Base-by-base conservation (phyloP, 2,113 vertebrate genomes). In the Hypanus sabinus region DNA sequence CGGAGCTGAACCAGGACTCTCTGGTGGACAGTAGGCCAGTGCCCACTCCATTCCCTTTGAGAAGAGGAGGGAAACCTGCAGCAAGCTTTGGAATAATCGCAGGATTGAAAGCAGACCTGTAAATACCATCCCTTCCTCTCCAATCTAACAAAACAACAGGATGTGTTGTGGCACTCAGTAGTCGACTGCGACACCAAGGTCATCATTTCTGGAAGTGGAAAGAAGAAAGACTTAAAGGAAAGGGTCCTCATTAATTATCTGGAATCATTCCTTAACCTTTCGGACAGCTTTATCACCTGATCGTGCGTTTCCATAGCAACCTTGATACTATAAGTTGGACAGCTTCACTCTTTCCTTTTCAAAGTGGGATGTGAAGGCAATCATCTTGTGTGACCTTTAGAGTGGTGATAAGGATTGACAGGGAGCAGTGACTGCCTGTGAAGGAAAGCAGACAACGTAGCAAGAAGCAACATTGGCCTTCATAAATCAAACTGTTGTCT, bases 131-230 rank as follows among this genome's bases (percentile, higher is more conserved):
- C 24, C 81, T 27, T 27, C 22, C 46, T 3, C 36, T 46, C 38
- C 22, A 38, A 46, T 2, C 96, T 96, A 96, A 96, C 97, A 96
- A 96, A 96, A 94, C 95, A 96, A 95, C 95, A 96, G 96, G 96
- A 97, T 97, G 96, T 80, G 18, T 96, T 96, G 96, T 97, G 97
- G 97, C 96, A 96, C 96, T 96, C 96, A 96, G 95, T 96, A 96
- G 96, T 97, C 96, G 97, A 96, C 96, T 97, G 97, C 96, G 96
- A 95, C 94, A 94, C 93, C 88, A 94, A 94, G 80, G 95, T 95
- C 95, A 95, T 94, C 95, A 96, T 92, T 94, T 94, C 57, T 83
- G 93, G 2, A 94, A 57, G 5, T 94, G 62, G 94, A 96, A 96
- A 95, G 80, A 83, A 46, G 38, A 38, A 83, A 83, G 80, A 18